A percentile compares a stretch with the other conserved stretches of the same genome.
Conservation (phyloP, 1,140 invertebrate genomes). For the Colletes latitarsis region DNA sequence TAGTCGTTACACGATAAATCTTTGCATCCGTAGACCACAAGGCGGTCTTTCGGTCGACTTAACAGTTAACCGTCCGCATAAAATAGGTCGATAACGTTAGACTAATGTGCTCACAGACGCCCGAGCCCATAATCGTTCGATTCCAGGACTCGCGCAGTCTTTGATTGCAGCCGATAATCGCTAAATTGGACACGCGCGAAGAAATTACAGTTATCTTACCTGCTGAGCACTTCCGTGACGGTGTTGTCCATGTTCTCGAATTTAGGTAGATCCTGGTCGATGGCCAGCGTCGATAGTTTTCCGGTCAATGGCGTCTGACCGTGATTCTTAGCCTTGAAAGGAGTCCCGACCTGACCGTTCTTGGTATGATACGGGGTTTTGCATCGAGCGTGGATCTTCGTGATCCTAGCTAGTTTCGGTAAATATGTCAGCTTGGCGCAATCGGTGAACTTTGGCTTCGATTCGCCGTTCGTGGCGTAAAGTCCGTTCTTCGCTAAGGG, state of each 20-base stretch:
- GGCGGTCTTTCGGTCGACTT: no score
- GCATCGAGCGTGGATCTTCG: conserved; percentile 72
- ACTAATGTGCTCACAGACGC: no score
- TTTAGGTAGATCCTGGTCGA: conserved; percentile 76
- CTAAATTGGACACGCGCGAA: no score
- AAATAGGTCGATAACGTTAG: no score
- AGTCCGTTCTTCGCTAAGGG: conserved; percentile 63
- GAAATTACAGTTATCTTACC: conserved; percentile 55
- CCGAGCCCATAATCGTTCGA: no score
- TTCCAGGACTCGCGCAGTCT: no score
- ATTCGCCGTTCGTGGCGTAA: conserved; percentile 62
- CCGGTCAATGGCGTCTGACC: conserved; percentile 74
- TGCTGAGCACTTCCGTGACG: conserved; percentile 73
- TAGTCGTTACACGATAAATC: no score
- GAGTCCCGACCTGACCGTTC: conserved; percentile 42
- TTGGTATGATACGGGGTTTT: conserved; percentile 76
- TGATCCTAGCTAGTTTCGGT: conserved; percentile 74
- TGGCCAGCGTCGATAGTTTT: conserved; percentile 70
- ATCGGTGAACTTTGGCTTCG: conserved; percentile 47
- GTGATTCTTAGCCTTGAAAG: conserved; percentile 59
- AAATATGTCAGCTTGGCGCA: conserved; percentile 54
- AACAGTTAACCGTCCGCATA: no score
- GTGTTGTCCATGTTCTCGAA: conserved; percentile 77
- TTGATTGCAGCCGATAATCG: no score
- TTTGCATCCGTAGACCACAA: no score